Conservation (phyloP, 2,888 invertebrate genomes). For the Cylindroiulus punctatus region DNA sequence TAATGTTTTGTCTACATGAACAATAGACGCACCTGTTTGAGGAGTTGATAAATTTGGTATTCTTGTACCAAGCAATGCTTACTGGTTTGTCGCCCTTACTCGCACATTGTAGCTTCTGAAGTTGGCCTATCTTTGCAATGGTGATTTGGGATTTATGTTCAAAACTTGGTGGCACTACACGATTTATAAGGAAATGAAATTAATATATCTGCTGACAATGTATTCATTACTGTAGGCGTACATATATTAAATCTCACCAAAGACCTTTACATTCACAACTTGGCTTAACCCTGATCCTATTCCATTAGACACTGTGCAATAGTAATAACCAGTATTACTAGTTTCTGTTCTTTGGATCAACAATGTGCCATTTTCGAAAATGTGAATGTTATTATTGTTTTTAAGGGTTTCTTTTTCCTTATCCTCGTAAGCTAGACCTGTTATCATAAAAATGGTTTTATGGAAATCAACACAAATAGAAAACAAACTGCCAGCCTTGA, state of each 20-base stretch:
- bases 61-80: constrained; percentile 64
- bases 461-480: too few relatives aligned
- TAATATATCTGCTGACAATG: too few relatives aligned
- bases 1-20: not conserved
- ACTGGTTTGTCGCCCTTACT: constrained; percentile 66
- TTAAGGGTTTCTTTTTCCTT: not conserved
- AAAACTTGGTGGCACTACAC: constrained; percentile 48
- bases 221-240: not conserved
- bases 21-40: not conserved
- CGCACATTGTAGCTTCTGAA: constrained; percentile 63
- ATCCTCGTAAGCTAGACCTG: not conserved
- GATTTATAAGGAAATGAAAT: not conserved
- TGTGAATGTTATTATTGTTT: not conserved
- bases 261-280: constrained; percentile 64
- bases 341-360: not conserved
- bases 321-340: constrained; percentile 65
- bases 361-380: constrained; percentile 50
- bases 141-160: not conserved
- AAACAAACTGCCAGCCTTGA: too few relatives aligned
- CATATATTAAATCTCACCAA: constrained; percentile 62
- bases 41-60: constrained; percentile 25
- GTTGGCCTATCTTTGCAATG: too few relatives aligned
- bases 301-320: constrained; percentile 66
- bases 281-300: constrained; percentile 66
- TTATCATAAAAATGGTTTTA: too few relatives aligned